These are phyloP conservation scores for Caranx ignobilis DNA, from an alignment of 2,113 vertebrate species.

Conservation along the genomic window DNA sequence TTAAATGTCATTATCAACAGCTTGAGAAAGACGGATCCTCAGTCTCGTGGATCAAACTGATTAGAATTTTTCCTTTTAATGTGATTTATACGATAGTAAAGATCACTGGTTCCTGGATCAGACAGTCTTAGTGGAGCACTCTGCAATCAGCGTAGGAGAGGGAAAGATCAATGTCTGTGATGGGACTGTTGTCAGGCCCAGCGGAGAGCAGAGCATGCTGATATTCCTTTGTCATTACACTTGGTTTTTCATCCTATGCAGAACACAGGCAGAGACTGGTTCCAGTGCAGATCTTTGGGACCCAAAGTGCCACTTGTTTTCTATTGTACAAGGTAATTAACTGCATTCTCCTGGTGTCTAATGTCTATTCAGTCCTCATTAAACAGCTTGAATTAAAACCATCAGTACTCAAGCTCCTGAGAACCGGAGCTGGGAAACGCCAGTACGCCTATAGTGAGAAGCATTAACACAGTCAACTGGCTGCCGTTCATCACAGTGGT, in stretches of 20 bases:
- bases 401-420: constrained; percentile 13
- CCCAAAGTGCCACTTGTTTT: constrained; percentile 50
- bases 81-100: constrained; percentile 35
- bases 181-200: constrained; percentile 25
- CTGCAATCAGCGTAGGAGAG: constrained; percentile 1
- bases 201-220: constrained; percentile 17
- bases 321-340: constrained; percentile 56
- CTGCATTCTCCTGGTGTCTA: constrained; percentile 44
- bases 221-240: constrained; percentile 7
- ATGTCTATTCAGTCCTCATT: constrained; percentile 54
- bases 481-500: background rate
- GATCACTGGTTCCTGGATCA: background rate
- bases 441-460: constrained; percentile 9
- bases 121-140: background rate
- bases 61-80: constrained; percentile 34
- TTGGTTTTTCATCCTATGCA: constrained; percentile 37
- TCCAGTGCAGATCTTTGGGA: constrained; percentile 28
- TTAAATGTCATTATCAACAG: constrained; percentile 9
- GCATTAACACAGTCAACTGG: background rate
- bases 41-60: constrained; percentile 23
- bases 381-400: constrained; percentile 48
- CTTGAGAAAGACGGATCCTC: background rate
- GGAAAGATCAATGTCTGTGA: constrained; percentile 7
- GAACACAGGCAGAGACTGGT: constrained; percentile 23
- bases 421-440: constrained; percentile 17